Percentiles rank a stretch among this genome's conserved stretches.
These are phyloP conservation scores for Lepidurus arcticus DNA, from an alignment of 1,140 invertebrate species.

Conservation along the genomic window DNA sequence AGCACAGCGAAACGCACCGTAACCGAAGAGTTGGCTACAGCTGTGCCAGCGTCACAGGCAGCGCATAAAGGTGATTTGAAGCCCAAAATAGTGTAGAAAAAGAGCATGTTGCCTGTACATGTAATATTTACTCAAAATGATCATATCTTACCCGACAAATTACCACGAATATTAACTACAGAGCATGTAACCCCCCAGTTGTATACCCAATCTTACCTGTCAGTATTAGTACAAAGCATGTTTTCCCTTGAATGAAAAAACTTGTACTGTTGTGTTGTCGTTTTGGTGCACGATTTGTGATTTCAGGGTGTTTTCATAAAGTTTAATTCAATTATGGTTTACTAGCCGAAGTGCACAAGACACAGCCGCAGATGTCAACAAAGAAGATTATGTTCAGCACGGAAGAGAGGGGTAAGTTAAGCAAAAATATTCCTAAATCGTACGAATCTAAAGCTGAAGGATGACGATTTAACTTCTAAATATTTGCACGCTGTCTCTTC, in stretches of 20 bases:
- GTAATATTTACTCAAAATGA: neutral
- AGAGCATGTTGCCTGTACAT: neutral
- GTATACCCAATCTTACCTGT: too few species aligned
- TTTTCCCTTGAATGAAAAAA: neutral
- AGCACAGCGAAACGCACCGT: conserved; percentile 18
- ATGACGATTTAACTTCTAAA: neutral
- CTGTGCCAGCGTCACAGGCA: neutral
- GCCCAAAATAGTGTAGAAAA: neutral
- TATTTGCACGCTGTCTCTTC: neutral
- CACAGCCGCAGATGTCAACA: conserved; percentile 8
- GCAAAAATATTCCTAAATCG: neutral
- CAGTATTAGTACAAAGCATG: conserved; percentile 2
- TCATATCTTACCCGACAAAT: neutral
- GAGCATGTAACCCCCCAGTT: neutral
- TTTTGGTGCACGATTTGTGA: neutral
- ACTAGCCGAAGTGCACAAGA: conserved; percentile 5
- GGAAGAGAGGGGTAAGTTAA: neutral
- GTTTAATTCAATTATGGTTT: neutral
- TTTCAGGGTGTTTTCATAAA: too few species aligned
- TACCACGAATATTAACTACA: neutral
- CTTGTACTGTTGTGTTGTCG: neutral
- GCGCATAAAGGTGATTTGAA: neutral
- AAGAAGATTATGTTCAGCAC: neutral
- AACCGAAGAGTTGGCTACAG: conserved; percentile 28
- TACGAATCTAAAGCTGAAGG: neutral